Evolutionary conservation across 2,113 vertebrate species (phyloP).

Genomic region (Osmerus mordax): DNA sequence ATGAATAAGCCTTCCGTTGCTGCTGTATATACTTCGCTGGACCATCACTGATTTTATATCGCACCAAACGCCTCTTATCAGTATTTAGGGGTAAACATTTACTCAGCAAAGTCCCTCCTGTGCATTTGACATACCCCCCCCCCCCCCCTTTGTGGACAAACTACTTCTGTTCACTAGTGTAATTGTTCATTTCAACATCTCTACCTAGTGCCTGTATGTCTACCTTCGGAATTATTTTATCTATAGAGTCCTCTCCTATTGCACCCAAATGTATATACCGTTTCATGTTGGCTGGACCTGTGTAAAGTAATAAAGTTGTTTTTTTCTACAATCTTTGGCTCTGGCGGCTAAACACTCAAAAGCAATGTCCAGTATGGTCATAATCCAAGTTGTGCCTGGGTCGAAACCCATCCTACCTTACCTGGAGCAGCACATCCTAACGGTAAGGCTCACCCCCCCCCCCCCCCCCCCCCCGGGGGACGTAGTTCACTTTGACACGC

Average conservation of each 20-base stretch:
- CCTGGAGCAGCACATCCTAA: slow-evolving; percentile 25
- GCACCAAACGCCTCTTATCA: not conserved
- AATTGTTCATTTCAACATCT: slow-evolving; percentile 15
- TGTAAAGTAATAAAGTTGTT: slow-evolving; percentile 58
- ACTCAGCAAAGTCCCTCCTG: not conserved
- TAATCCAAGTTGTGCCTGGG: too few species aligned
- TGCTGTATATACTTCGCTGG: slow-evolving; percentile 35
- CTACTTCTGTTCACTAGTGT: slow-evolving; percentile 1
- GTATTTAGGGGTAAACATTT: not conserved
- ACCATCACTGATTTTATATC: slow-evolving; percentile 28
- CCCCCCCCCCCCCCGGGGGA: slow-evolving; percentile 27
- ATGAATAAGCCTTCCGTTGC: not conserved
- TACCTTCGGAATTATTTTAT: slow-evolving; percentile 21
- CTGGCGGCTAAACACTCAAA: too few species aligned
- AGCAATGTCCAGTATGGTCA: too few species aligned
- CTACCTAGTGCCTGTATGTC: slow-evolving; percentile 22
- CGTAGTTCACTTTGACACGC: slow-evolving; percentile 39
- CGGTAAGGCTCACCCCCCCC: slow-evolving; percentile 9
- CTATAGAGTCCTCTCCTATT: not conserved
- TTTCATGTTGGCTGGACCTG: slow-evolving; percentile 50
- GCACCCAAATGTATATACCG: slow-evolving; percentile 27
- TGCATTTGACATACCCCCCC: not conserved
- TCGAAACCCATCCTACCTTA: not conserved
- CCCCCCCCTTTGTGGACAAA: not conserved
- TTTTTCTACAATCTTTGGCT: slow-evolving; percentile 18